A percentile compares a stretch with the other conserved stretches of the same genome.
Conservation (phyloP, 1,140 invertebrate genomes). For the Steinernema khuongi region DNA sequence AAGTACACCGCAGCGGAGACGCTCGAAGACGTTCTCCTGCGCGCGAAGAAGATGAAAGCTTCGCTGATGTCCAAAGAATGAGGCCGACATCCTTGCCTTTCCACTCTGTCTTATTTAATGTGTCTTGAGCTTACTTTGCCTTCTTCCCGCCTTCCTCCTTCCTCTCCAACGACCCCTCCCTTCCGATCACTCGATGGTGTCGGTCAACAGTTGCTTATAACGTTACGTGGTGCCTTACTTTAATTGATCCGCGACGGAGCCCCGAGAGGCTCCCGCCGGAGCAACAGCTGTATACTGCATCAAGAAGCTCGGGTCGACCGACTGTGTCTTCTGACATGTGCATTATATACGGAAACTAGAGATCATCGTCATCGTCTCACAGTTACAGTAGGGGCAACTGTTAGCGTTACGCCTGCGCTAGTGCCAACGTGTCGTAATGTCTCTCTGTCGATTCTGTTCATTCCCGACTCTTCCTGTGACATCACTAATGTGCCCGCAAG, state of each 20-base stretch:
- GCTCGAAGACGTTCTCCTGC: constrained; percentile 86
- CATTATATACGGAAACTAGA: neutral
- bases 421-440: neutral
- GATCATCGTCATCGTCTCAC: neutral
- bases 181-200: constrained; percentile 12
- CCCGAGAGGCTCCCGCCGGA: too few species aligned
- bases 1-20: constrained; percentile 97
- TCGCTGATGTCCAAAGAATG: neutral
- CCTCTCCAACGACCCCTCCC: neutral
- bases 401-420: constrained; percentile 4
- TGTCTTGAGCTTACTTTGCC: neutral
- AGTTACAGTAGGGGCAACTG: constrained; percentile 12
- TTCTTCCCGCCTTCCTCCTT: neutral
- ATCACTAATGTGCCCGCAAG: too few species aligned
- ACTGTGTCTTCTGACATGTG: neutral
- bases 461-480: neutral
- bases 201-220: constrained; percentile 10
- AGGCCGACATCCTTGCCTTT: neutral
- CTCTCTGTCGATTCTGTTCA: neutral
- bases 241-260: too few species aligned
- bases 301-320: too few species aligned
- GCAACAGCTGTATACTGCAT: too few species aligned
- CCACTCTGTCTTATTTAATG: too few species aligned
- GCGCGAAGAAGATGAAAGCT: constrained; percentile 69
- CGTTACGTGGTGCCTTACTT: constrained; percentile 15